These are phyloP conservation scores for Hylia prasina DNA, from an alignment of 2,113 vertebrate genomes.

Conservation along the genomic window DNA sequence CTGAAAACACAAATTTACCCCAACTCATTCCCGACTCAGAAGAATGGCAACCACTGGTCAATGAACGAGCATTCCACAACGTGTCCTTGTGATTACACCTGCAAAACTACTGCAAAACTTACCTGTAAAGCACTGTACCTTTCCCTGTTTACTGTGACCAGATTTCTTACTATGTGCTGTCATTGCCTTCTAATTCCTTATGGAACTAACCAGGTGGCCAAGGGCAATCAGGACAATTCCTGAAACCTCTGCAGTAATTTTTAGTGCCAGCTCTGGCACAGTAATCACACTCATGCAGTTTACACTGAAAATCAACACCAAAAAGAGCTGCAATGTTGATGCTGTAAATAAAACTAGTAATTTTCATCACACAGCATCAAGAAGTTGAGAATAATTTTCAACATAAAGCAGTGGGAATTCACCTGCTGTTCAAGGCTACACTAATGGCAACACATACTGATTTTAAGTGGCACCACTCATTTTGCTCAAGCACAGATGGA, in stretches of 20 bases:
- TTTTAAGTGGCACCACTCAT: not conserved
- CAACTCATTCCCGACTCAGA: not conserved
- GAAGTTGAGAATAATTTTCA: rapidly evolving
- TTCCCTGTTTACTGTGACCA: not conserved
- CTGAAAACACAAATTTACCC: not conserved
- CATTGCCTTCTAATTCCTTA: not conserved
- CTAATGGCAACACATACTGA: not conserved
- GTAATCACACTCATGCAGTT: not conserved
- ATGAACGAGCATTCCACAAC: not conserved
- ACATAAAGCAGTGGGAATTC: not conserved
- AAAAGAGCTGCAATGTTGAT: not conserved
- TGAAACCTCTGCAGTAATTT: not conserved
- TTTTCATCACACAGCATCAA: not conserved
- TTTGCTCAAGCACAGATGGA: not conserved
- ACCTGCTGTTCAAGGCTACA: not conserved
- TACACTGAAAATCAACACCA: not conserved
- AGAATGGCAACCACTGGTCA: not conserved
- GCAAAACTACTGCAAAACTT: not conserved
- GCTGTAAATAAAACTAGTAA: not conserved
- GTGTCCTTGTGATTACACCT: not conserved
- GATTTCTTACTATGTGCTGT: not conserved
- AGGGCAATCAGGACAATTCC: not conserved
- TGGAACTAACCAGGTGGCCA: not conserved
- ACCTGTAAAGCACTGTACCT: not conserved
- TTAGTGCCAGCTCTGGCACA: not conserved